A percentile compares a stretch with the other conserved stretches of the same genome.
phyloP scores from a whole-genome alignment of 2,888 invertebrate species.

The Cordylochernes scorpioides region DNA sequence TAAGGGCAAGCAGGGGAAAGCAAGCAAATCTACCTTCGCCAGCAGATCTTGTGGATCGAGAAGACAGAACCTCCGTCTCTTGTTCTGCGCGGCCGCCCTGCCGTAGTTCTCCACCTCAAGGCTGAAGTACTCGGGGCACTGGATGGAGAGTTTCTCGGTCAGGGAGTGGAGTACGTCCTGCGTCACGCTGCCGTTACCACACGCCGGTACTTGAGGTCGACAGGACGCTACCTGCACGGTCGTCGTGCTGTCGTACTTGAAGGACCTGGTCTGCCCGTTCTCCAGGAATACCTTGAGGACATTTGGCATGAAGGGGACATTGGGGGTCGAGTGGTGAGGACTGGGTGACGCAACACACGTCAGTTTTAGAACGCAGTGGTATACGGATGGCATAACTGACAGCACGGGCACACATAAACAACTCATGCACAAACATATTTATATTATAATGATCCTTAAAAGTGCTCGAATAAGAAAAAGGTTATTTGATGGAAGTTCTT shows the following conservation, averaged over 20 bases:
- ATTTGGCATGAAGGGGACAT: conserved; percentile 71
- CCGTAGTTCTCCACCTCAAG: conserved; percentile 66
- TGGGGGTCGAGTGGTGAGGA: conserved; percentile 35
- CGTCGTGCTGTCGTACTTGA: conserved; percentile 72
- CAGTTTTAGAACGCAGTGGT: not conserved
- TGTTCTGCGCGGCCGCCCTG: conserved; percentile 60
- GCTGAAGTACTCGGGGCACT: conserved; percentile 55
- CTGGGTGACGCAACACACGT: conserved; percentile 1
- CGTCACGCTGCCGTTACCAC: conserved; percentile 6
- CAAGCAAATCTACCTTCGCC: conserved; percentile 56
- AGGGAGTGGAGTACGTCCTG: conserved; percentile 54
- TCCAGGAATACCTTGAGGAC: conserved; percentile 79
- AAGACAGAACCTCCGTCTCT: conserved; percentile 51
- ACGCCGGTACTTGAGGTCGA: not conserved
- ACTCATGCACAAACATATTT: too few relatives aligned
- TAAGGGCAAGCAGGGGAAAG: too few relatives aligned
- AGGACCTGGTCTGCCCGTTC: conserved; percentile 82
- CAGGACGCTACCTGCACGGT: conserved; percentile 34
- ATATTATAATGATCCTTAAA: too few relatives aligned
- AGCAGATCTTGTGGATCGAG: conserved; percentile 58
- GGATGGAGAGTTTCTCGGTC: conserved; percentile 56
- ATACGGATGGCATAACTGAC: too few relatives aligned
- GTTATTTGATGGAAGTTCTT: too few relatives aligned
- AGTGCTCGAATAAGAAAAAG: too few relatives aligned
- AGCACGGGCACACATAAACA: too few relatives aligned